Evolutionary conservation across 92 coral and sea anemone genomes (phyloP), one percentile per base, ranked within the genome.

Genomic region (Siderastrea radians): DNA sequence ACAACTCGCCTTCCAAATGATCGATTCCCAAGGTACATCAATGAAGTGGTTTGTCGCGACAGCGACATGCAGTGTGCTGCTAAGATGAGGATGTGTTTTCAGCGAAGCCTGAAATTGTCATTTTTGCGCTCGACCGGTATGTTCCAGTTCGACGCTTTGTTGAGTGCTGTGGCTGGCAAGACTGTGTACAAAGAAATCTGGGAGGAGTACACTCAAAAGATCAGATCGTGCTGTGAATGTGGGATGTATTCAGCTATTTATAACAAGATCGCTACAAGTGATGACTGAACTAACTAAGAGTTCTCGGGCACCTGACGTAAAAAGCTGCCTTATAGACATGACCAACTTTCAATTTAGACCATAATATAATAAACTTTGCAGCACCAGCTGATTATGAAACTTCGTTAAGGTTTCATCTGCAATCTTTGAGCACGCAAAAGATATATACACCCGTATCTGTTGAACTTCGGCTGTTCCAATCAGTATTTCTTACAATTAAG

Each of bases 21-120:
- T 61, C 69, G 60, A 51, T 59, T 84, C 5, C 96, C 96, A 3
- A 53, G 68, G 63, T 80, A 11, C 74, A 91, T 94, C 79, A 94
- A 94, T 45, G 96, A 94, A 83, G 93, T 84, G 11, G 85, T 78
- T 45, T 94, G 94, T 26, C 87, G 82, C 13, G 72, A 76, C 50
- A 55, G 53, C 10, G 84, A 86, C 67, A 12, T 1, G n/a, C 53
- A 49, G 5, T 88, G 91, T 55, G 80, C 80, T n/a, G 65, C 60
- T 5, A 62, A 19, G 0, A 54, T 60, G 74, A 87, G 91, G 7
- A 4, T 48, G 17, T 88, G 87, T 65, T 26, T 64, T 10, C 85
- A 71, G 53, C 83, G 77, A 19, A 83, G 60, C 51, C 72, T 88
- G 8, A 55, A 73, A 45, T 72, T 80, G 38, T 59, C 62, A 49